Evolutionary conservation across 2,888 invertebrate genomes (phyloP), one percentile per base, ranked within the genome.

Genomic region (Sialis fuliginosa): DNA sequence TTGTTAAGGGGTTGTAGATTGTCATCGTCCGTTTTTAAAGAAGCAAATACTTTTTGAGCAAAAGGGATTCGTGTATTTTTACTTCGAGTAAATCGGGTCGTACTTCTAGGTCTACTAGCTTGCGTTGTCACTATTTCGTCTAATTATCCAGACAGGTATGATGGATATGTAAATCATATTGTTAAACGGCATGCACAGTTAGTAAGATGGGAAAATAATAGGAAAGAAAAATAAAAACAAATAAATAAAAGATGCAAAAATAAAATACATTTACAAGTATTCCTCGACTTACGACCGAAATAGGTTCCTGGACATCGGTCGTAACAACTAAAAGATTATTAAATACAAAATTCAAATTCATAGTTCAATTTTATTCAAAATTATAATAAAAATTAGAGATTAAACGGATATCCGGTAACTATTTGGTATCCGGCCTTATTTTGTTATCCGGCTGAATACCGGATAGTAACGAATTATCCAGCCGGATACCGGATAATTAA

Each of bases 11-110:
- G 22, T 22, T 22, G 32, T 31, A 5, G 37, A 7, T 5, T 12
- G 6, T 39, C 39, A 12, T 46, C 39, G 42, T 53, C 52, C 22
- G 54, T 47, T 47, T 53, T 54, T 44, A 54, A 49, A 9, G 50
- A 49, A 58, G 56, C 33, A 59, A 55, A 51, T 62, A 61, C n/a
- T 60, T 47, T 34, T 57, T 56, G 37, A 60, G 54, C 57, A 65
- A 54, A 62, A 61, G 49, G 64, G 60, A 52, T 62, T 66, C 39
- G 64, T 67, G 53, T 69, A 61, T 37, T 51, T 65, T 58, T 53
- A 65, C 60, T 55, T 63, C 59, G 5, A 39, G 62, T 55, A 4
- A 59, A 55, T 48, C 55, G 57, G 49, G 51, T 55, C 53, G 44
- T 56, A 55, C 49, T 44, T 55, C 49, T 42, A 51, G 54, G 6